phyloP scores from a whole-genome alignment of 2,888 invertebrate genomes.

The Nudaria mundana region DNA sequence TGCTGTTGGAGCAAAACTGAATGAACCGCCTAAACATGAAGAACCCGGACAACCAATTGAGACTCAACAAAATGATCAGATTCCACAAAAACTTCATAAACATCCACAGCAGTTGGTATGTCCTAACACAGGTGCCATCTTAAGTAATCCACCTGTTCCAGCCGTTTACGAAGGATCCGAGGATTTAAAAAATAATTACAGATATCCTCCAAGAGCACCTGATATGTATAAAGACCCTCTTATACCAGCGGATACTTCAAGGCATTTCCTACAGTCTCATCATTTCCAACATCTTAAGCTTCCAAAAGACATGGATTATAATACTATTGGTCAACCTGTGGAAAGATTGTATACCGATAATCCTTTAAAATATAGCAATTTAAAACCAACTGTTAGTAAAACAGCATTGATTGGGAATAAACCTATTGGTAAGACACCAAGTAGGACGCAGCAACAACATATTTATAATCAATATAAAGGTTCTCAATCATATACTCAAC shows the following conservation, averaged over 20 bases:
- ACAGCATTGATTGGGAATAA: constrained; percentile 56
- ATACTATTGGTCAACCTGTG: constrained; percentile 69
- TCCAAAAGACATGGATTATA: constrained; percentile 41
- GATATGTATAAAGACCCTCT: constrained; percentile 51
- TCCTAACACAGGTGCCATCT: constrained; percentile 32
- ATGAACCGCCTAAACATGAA: constrained; percentile 5
- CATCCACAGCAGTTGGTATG: constrained; percentile 27
- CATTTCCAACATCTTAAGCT: constrained; percentile 24
- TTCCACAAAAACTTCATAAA: constrained; percentile 30
- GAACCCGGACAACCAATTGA: constrained; percentile 1
- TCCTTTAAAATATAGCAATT: constrained; percentile 42
- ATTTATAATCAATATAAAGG: constrained; percentile 69
- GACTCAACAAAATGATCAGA: constrained; percentile 16
- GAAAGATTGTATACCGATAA: constrained; percentile 31
- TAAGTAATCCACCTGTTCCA: constrained; percentile 17
- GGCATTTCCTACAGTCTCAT: constrained; percentile 22
- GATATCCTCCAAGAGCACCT: constrained; percentile 14
- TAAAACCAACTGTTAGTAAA: constrained; percentile 65
- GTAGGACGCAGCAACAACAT: constrained; percentile 61
- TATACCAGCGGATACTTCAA: constrained; percentile 54
- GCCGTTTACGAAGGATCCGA: constrained; percentile 31
- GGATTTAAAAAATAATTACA: constrained; percentile 18
- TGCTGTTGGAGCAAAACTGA: constrained; percentile 23
- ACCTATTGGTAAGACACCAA: constrained; percentile 47
- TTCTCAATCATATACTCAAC: constrained; percentile 63